Evolutionary conservation across 2,888 invertebrate species (phyloP).

Genomic region (Ceraclea dissimilis): DNA sequence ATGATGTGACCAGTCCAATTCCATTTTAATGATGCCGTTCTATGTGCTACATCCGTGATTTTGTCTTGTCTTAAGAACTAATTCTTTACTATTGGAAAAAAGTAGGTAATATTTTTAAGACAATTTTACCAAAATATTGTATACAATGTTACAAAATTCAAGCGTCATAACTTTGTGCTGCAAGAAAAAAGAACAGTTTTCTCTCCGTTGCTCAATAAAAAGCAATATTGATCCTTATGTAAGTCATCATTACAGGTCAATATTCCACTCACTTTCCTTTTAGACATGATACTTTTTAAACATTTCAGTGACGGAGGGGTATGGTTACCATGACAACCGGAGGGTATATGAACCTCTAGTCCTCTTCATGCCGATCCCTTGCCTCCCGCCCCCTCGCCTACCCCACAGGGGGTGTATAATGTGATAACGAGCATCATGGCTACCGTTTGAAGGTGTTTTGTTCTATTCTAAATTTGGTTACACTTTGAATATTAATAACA

Average conservation of each 20-base stretch:
- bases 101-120: no score
- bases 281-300: conserved; percentile 38
- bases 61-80: no score
- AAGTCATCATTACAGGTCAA: conserved; percentile 23
- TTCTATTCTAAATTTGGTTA: background rate
- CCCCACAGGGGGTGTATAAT: conserved; percentile 29
- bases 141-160: no score
- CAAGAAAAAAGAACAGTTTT: no score
- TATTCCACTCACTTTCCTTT: conserved; percentile 26
- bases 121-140: no score
- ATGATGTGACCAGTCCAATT: no score
- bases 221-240: conserved; percentile 22
- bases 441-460: conserved; percentile 10
- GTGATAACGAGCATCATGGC: conserved; percentile 25
- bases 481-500: background rate
- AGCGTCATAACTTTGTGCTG: no score
- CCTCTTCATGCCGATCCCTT: conserved; percentile 26
- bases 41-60: no score
- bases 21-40: no score
- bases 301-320: conserved; percentile 34
- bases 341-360: conserved; percentile 24
- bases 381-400: conserved; percentile 28
- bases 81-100: no score
- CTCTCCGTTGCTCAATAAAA: conserved; percentile 1
- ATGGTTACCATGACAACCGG: conserved; percentile 36